Percentiles rank a stretch among this genome's conserved stretches.
These are phyloP conservation scores for Trimorus sp. DNA, from an alignment of 2,888 invertebrate genomes.

Conservation along the genomic window DNA sequence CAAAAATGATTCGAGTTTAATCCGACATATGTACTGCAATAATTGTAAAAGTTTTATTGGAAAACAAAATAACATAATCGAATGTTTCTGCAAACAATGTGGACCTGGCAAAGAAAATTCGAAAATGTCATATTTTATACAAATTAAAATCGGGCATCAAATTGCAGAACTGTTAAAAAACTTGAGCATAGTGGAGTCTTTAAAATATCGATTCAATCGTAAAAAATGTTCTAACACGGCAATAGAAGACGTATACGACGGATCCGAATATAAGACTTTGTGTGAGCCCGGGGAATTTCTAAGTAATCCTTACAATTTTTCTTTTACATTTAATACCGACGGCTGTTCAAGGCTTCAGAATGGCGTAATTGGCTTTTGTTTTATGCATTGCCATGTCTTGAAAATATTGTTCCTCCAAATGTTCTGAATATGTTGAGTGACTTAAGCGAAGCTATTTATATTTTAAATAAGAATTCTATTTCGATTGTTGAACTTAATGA, in stretches of 20 bases:
- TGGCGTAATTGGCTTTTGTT: neutral
- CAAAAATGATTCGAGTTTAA: neutral
- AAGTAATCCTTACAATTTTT: slow-evolving; percentile 29
- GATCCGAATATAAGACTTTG: slow-evolving; percentile 4
- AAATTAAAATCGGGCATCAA: neutral
- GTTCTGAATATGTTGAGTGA: neutral
- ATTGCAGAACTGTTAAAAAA: slow-evolving; percentile 2
- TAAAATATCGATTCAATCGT: slow-evolving; percentile 2
- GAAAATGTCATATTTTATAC: neutral
- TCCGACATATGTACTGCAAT: neutral
- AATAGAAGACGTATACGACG: slow-evolving; percentile 39
- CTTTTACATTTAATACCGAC: slow-evolving; percentile 45
- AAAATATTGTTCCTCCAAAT: slow-evolving; percentile 2
- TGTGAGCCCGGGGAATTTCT: slow-evolving; percentile 12
- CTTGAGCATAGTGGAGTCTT: neutral
- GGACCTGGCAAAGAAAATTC: neutral
- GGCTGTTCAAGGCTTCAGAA: slow-evolving; percentile 9
- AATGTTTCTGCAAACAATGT: neutral
- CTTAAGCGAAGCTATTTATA: slow-evolving; percentile 15
- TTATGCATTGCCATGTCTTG: neutral
- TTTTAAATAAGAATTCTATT: slow-evolving; percentile 17
- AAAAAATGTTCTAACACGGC: neutral
- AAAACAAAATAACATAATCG: neutral
- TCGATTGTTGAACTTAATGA: neutral
- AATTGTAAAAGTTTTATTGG: slow-evolving; percentile 1